Base-by-base conservation (phyloP, 2,113 vertebrate genomes). In the Syngnathus typhle region DNA sequence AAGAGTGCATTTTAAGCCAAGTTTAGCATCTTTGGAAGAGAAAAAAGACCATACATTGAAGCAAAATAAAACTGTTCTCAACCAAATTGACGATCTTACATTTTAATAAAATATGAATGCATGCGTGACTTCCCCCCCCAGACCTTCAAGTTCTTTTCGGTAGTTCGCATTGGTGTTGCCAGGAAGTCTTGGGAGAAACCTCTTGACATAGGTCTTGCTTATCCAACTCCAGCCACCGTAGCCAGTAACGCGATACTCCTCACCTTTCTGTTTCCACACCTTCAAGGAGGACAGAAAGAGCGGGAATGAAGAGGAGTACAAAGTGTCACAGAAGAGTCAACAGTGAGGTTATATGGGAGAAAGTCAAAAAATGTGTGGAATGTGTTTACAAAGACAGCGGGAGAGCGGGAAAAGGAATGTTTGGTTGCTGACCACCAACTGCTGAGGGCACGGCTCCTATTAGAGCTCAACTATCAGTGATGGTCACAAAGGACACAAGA, bases 191-290 rank as follows among this genome's bases (percentile, higher is more conserved):
- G 95, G 91, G 60, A 94, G 72, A 88, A 98, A 99, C 63, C 92
- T 93, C 74, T 94, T 92, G 23, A 99, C 92, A 0, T 98, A 95
- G 9, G 97, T 99, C 88, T 93, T 98, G 85, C 96, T 98, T 84
- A 98, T 93, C 96, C 96, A 99, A 83, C 93, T 95, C 97, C 97
- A 99, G 55, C 97, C 96, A 21, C 96, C 97, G 7, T 98, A 99
- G 9, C 97, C 97, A 0, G 97, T 99, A 70, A 99, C 95, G 68
- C 97, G 92, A 72, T 99, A 99, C 79, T 99, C 97, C 72, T 99
- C 97, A 71, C 97, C 97, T 86, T 99, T 99, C 84, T 99, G 97
- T 81, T 99, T 99, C 97, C 97, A 99, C 80, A 99, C 97, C 97
- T 99, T 75, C 9, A 71, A 27, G 68, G 11, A 27, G 59, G 6